These are phyloP conservation scores for Dinoponera quadriceps DNA, from an alignment of 1,140 invertebrate species.

Conservation along the genomic window DNA sequence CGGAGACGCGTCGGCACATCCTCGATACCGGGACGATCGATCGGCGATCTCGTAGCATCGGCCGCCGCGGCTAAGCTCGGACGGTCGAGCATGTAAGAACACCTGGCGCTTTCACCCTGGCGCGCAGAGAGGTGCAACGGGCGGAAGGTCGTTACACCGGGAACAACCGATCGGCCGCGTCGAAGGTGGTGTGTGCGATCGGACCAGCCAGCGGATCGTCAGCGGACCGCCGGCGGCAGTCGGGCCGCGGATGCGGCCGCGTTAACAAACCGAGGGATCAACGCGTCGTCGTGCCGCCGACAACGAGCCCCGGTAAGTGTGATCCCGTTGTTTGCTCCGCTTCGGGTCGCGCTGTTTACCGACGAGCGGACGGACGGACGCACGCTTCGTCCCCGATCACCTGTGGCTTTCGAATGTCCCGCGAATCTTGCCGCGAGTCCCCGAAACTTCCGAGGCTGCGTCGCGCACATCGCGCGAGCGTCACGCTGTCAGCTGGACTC, in stretches of 20 bases:
- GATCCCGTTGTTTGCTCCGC: background rate
- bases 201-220: background rate
- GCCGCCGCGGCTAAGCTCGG: no score
- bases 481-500: no score
- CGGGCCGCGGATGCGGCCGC: conserved; percentile 41
- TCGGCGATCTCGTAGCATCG: no score
- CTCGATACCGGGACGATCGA: no score
- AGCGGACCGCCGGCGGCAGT: conserved; percentile 12
- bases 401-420: conserved; percentile 16
- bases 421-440: background rate
- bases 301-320: conserved; percentile 18
- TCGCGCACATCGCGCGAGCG: background rate
- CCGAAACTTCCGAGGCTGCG: background rate
- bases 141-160: no score
- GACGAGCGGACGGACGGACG: no score
- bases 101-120: no score
- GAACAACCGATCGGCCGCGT: no score
- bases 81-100: no score
- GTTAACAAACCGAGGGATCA: conserved; percentile 31
- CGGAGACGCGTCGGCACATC: no score
- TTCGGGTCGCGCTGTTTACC: background rate
- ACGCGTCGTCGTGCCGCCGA: conserved; percentile 6
- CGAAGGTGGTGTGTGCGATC: conserved; percentile 24
- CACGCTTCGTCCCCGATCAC: background rate
- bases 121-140: no score